phyloP scores from a whole-genome alignment of 2,797 vertebrate species.

The Pseudocheirus occidentalis region DNA sequence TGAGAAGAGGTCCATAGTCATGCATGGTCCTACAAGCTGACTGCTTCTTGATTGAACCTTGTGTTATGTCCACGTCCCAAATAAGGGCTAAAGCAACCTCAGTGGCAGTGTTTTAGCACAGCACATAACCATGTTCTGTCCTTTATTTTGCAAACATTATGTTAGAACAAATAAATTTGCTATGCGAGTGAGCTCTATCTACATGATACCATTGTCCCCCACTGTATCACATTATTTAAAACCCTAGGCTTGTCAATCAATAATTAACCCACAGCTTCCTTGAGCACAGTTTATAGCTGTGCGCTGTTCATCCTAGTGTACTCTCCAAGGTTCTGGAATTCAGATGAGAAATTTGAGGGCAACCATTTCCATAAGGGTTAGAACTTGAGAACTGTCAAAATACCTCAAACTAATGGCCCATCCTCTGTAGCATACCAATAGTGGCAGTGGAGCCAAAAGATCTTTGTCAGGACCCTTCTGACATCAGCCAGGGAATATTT shows the following conservation, averaged over 20 bases:
- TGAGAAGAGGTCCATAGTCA: neutral
- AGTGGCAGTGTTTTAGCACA: neutral
- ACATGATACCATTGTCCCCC: neutral
- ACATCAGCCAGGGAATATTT: conserved; percentile 5
- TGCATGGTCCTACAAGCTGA: neutral
- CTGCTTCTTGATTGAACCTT: neutral
- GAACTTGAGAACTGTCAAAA: neutral
- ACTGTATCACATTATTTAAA: neutral
- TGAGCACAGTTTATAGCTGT: neutral
- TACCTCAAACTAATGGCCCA: neutral
- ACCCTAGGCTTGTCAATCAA: neutral
- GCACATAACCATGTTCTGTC: neutral
- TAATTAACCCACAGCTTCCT: neutral
- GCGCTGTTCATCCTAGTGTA: neutral
- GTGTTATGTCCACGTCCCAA: neutral
- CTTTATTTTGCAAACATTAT: neutral
- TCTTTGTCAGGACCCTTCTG: neutral
- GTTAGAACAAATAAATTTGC: neutral
- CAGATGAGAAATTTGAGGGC: neutral
- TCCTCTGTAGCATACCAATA: neutral
- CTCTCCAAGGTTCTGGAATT: neutral
- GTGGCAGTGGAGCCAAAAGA: neutral
- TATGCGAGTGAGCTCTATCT: neutral
- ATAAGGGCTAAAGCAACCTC: neutral
- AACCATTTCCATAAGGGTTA: neutral